A percentile compares a stretch with the other conserved stretches of the same genome.
Conservation (phyloP, 2,888 invertebrate species). For the Drosophila atripex region DNA sequence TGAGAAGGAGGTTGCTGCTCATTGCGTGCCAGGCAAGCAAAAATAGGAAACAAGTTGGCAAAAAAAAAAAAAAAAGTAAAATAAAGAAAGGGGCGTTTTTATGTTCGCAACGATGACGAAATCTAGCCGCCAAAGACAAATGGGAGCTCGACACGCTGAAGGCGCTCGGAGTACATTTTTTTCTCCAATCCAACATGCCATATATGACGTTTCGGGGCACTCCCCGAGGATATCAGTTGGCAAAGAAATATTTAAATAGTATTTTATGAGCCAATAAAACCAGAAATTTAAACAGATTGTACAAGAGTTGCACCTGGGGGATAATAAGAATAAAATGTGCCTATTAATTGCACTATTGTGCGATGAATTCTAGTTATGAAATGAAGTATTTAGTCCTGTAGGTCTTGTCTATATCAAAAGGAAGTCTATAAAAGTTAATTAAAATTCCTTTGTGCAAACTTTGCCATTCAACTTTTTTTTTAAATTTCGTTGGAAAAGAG, state of each 20-base stretch:
- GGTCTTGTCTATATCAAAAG: too few species aligned
- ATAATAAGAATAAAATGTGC: not conserved
- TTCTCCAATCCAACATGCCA: slow-evolving; percentile 42
- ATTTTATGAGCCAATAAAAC: slow-evolving; percentile 6
- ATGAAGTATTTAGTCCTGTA: too few species aligned
- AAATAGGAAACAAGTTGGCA: slow-evolving; percentile 26
- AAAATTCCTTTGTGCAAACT: not conserved
- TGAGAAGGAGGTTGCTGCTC: slow-evolving; percentile 15
- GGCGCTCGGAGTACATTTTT: slow-evolving; percentile 7
- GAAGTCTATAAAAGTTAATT: not conserved
- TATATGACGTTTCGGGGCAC: slow-evolving; percentile 40
- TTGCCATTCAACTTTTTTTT: not conserved
- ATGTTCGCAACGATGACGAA: slow-evolving; percentile 68
- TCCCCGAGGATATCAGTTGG: slow-evolving; percentile 1
- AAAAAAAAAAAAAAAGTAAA: slow-evolving; percentile 15
- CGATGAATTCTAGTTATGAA: too few species aligned
- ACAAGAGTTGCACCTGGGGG: slow-evolving; percentile 3
- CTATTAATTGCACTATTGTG: not conserved
- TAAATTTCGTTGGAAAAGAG: too few species aligned
- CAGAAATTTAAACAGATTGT: not conserved
- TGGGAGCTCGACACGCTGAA: slow-evolving; percentile 30
- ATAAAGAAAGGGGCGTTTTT: slow-evolving; percentile 48
- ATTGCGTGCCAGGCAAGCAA: slow-evolving; percentile 27
- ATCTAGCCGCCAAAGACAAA: slow-evolving; percentile 54
- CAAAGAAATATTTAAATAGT: slow-evolving; percentile 17